phyloP scores from a whole-genome alignment of 2,797 vertebrate genomes.

The Pteropus rufus region DNA sequence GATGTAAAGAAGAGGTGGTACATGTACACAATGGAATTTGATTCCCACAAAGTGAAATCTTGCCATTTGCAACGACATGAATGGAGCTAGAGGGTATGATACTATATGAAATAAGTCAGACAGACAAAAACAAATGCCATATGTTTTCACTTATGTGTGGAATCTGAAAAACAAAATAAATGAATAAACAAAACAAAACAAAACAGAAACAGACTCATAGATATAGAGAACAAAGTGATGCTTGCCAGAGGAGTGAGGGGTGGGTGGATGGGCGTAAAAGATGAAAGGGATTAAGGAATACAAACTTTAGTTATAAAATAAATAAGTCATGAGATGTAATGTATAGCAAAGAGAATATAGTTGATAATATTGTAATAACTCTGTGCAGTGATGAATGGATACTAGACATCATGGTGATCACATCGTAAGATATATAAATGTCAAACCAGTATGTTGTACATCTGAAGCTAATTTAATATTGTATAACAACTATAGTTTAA shows the following conservation, averaged over 20 bases:
- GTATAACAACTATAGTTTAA: neutral
- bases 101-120: neutral
- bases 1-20: too few species aligned
- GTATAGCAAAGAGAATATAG: too few species aligned
- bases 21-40: too few species aligned
- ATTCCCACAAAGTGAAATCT: too few species aligned
- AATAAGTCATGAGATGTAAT: too few species aligned
- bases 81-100: neutral
- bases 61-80: too few species aligned
- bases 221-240: neutral
- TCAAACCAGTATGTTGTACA: neutral
- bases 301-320: too few species aligned
- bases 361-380: too few species aligned
- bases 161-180: neutral
- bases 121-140: neutral
- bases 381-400: too few species aligned
- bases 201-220: neutral
- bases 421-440: neutral
- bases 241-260: too few species aligned
- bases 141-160: neutral
- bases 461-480: neutral
- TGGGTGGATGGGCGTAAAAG: too few species aligned
- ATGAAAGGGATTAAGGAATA: too few species aligned
- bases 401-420: neutral
- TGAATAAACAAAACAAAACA: neutral